Conservation (phyloP, 1,140 invertebrate species). For the Anastatus disparis region DNA sequence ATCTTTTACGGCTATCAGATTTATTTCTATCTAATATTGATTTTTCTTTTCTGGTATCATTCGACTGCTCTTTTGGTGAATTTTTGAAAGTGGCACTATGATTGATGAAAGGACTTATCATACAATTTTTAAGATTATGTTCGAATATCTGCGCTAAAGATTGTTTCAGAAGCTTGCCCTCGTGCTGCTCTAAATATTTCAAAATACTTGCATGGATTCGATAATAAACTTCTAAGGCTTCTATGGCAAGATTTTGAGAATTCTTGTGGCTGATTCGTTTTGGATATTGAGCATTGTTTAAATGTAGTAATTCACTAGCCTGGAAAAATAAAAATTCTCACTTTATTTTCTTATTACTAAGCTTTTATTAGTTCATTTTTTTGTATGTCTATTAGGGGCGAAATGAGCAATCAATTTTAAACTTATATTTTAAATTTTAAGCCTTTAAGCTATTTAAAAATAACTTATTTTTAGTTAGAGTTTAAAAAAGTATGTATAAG, state of each 20-base stretch:
- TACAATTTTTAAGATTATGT: constrained; percentile 58
- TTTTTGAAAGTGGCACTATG: constrained; percentile 56
- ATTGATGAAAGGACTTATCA: constrained; percentile 60
- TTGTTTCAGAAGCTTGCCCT: constrained; percentile 65
- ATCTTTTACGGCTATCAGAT: constrained; percentile 10
- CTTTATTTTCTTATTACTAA: too few species aligned
- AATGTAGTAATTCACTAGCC: constrained; percentile 78
- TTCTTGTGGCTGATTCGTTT: constrained; percentile 85
- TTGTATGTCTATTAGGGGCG: too few species aligned
- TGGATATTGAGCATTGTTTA: constrained; percentile 87
- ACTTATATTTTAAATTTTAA: too few species aligned
- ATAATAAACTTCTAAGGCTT: constrained; percentile 88
- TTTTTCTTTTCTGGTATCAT: too few species aligned
- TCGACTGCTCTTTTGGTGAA: not conserved
- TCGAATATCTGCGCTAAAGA: constrained; percentile 58
- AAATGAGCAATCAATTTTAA: too few species aligned
- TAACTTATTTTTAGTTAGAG: too few species aligned
- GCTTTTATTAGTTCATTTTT: too few species aligned
- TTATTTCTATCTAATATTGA: not conserved
- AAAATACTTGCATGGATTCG: constrained; percentile 86
- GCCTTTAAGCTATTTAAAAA: too few species aligned
- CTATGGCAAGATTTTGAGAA: constrained; percentile 86
- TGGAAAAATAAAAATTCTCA: constrained; percentile 59
- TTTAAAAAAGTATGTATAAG: too few species aligned
- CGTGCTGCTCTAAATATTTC: constrained; percentile 83